Evolutionary conservation across 2,113 vertebrate genomes (phyloP).

Genomic region (Crotalus viridis): DNA sequence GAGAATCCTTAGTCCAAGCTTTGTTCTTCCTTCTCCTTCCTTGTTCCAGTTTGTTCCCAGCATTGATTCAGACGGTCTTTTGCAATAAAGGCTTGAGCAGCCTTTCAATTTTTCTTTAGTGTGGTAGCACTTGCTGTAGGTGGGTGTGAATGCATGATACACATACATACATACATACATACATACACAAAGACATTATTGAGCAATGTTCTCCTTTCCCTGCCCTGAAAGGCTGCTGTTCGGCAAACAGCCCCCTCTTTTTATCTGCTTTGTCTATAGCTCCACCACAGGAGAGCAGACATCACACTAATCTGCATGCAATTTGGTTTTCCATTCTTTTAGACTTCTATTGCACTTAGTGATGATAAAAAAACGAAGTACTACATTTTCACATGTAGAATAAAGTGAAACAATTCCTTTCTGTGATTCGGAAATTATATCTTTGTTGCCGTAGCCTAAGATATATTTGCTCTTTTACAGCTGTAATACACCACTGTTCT

Average conservation of each 20-base stretch:
- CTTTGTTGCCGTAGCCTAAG: background rate
- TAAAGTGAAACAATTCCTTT: background rate
- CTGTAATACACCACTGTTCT: background rate
- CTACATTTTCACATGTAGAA: background rate
- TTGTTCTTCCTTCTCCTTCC: background rate
- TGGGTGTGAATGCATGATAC: background rate
- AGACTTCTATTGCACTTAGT: conserved; percentile 24
- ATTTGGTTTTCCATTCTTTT: conserved; percentile 12
- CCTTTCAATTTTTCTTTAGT: conserved; percentile 14
- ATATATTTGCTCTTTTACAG: background rate
- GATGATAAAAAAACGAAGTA: conserved; percentile 22
- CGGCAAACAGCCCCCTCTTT: conserved; percentile 34
- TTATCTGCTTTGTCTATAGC: background rate
- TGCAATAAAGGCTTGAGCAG: conserved; percentile 7
- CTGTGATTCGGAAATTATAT: background rate
- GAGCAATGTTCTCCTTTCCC: conserved; percentile 24
- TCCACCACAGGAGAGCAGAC: background rate
- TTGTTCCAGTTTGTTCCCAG: background rate
- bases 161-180: background rate
- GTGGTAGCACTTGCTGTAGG: background rate
- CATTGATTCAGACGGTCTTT: conserved; percentile 11
- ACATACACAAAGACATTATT: background rate
- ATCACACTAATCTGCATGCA: conserved; percentile 3
- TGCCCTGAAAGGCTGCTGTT: conserved; percentile 23
- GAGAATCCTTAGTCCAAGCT: background rate